Conservation (phyloP, 2,113 vertebrate genomes). For the Anarhynchus alexandrinus region DNA sequence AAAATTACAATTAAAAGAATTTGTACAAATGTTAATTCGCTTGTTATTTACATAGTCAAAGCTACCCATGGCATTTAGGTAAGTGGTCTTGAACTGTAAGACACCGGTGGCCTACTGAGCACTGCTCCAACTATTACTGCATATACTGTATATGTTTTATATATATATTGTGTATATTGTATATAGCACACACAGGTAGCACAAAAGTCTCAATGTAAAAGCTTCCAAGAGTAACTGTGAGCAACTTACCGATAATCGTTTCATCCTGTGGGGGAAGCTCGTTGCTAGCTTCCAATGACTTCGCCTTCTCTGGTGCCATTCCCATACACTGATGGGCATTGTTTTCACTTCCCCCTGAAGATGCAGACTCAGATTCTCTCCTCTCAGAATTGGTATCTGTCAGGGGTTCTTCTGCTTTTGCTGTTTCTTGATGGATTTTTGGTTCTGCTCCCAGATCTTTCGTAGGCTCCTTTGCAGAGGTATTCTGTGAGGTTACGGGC, state of each 20-base stretch:
- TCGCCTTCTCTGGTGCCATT: neutral
- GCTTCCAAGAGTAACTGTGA: neutral
- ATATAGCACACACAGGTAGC: neutral
- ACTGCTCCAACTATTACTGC: neutral
- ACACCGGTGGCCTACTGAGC: neutral
- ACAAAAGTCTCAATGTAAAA: neutral
- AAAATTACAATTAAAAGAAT: neutral
- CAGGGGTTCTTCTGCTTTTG: neutral
- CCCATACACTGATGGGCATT: neutral
- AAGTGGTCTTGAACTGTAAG: neutral
- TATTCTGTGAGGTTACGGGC: neutral
- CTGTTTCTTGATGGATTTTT: neutral
- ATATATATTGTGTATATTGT: neutral
- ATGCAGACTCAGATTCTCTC: neutral
- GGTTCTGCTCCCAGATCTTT: neutral
- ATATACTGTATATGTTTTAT: neutral
- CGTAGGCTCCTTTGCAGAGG: neutral
- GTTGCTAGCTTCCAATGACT: neutral
- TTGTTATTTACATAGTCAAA: neutral
- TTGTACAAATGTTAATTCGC: neutral
- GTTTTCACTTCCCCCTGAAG: neutral
- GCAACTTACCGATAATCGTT: constrained; percentile 21
- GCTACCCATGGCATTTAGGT: neutral
- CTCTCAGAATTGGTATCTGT: neutral
- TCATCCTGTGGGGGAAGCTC: neutral